Evolutionary conservation across 2,888 invertebrate species (phyloP), one percentile per base, ranked within the genome.

Genomic region (Sphaerophoria taeniata): DNA sequence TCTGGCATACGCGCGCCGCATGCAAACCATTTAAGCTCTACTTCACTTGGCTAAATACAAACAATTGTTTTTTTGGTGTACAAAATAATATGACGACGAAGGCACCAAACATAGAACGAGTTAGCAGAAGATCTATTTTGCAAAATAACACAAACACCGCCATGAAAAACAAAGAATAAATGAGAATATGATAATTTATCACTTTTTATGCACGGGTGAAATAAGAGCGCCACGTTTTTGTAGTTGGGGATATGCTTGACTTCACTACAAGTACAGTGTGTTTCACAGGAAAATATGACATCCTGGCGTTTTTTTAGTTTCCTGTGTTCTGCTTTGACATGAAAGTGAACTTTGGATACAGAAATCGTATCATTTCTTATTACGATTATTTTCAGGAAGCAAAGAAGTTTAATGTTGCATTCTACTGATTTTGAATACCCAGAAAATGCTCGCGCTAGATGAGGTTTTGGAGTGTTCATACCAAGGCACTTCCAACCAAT

Each of bases 11-110:
- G 71, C 67, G 67, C 70, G 43, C 11, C 43, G 60, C 34, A 75
- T 81, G 65, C 63, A 58, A 77, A 65, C 63, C 70, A 85, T 75
- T 76, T 85, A 77, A 81, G 76, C 85, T 85, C 76, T 73, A 85
- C 85, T 85, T 85, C 76, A 85, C 85, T 85, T 85, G 76, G 65
- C 63, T 85, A 63, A 67, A 73, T 85, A 73, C 78, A 81, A 75
- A 77, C 81, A 81, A 81, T 72, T 75, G 83, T 74, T 83, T 45
- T 34, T 34, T 67, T 86, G 47, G 67, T 75, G 67, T 14, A 6
- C 39, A 34, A 24, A 53, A 36, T 55, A 39, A 11, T 7, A 3
- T 9, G 9, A 43, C 11, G 39, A 43, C 43, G 11, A 43, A 43
- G 6, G 9, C 12, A 12, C 12, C 6, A 3, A 39, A 9, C 1